These are phyloP conservation scores for Hirudinaria manillensis DNA, from an alignment of 2,888 invertebrate genomes.

Conservation along the genomic window DNA sequence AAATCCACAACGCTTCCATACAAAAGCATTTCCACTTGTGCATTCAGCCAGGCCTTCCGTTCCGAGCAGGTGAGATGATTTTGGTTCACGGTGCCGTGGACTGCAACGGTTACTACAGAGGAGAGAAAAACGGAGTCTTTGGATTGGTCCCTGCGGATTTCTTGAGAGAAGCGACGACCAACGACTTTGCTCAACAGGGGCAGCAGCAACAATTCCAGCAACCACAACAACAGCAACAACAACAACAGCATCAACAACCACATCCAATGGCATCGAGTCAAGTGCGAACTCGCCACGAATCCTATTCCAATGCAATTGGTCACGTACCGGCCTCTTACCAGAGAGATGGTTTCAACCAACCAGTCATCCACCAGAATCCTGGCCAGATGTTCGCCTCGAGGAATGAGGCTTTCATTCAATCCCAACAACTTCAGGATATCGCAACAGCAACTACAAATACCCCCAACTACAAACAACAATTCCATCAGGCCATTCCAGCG, in stretches of 20 bases:
- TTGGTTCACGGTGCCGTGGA: conserved; percentile 97
- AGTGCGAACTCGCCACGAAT: conserved; percentile 13
- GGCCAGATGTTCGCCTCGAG: not conserved
- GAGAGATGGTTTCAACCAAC: not conserved
- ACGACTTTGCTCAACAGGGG: not conserved
- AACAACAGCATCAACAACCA: conserved; percentile 5
- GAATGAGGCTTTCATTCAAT: not conserved
- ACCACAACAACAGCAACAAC: conserved; percentile 2
- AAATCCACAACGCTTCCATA: not conserved
- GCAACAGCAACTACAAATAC: no score
- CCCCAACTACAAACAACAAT: no score
- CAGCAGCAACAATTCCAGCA: not conserved
- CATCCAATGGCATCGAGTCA: not conserved
- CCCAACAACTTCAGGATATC: not conserved
- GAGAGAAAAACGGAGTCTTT: conserved; percentile 85
- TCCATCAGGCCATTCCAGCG: no score
- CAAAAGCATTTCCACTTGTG: no score
- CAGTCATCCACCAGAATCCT: not conserved
- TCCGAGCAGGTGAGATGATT: conserved; percentile 91
- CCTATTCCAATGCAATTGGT: conserved; percentile 13
- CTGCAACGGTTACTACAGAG: conserved; percentile 97
- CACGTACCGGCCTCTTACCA: not conserved
- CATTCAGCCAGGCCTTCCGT: conserved; percentile 83
- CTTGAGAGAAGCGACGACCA: conserved; percentile 18
- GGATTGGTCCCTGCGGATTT: conserved; percentile 98